Evolutionary conservation across 2,797 vertebrate genomes (phyloP).

Genomic region (Discoglossus pictus): DNA sequence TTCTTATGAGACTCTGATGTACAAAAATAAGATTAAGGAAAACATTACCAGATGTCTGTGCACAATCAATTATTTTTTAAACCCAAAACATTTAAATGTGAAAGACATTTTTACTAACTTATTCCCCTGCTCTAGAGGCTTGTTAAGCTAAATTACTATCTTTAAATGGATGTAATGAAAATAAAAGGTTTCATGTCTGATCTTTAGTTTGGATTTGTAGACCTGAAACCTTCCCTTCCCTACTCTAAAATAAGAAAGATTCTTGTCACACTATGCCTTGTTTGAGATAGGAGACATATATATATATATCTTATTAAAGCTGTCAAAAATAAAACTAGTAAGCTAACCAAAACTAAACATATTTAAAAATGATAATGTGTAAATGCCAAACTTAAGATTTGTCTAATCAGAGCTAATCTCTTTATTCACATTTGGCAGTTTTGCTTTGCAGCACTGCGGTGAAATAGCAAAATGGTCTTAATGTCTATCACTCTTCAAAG

Average conservation of each 20-base stretch:
- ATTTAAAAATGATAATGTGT: too few relatives aligned
- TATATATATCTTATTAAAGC: too few relatives aligned
- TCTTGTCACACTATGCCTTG: too few relatives aligned
- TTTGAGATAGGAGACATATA: too few relatives aligned
- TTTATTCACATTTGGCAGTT: too few relatives aligned
- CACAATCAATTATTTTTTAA: constrained; percentile 70
- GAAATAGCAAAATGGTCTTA: too few relatives aligned
- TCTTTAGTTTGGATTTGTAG: constrained; percentile 29
- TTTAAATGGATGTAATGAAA: constrained; percentile 39
- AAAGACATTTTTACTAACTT: constrained; percentile 48
- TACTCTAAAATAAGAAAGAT: not conserved
- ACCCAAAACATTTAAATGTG: constrained; percentile 66
- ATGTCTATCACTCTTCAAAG: too few relatives aligned
- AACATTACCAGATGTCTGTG: constrained; percentile 71
- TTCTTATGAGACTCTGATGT: constrained; percentile 65
- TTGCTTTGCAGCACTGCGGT: too few relatives aligned
- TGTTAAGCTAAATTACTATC: constrained; percentile 41
- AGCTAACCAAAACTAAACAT: too few relatives aligned
- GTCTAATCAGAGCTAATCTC: too few relatives aligned
- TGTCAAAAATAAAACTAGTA: too few relatives aligned
- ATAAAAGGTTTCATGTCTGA: constrained; percentile 14
- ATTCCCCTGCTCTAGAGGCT: constrained; percentile 27
- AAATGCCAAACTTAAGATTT: too few relatives aligned
- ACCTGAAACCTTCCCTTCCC: not conserved
- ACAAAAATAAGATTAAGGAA: constrained; percentile 65